phyloP scores from a whole-genome alignment of 1,140 invertebrate species.

The Achatina immaculata region DNA sequence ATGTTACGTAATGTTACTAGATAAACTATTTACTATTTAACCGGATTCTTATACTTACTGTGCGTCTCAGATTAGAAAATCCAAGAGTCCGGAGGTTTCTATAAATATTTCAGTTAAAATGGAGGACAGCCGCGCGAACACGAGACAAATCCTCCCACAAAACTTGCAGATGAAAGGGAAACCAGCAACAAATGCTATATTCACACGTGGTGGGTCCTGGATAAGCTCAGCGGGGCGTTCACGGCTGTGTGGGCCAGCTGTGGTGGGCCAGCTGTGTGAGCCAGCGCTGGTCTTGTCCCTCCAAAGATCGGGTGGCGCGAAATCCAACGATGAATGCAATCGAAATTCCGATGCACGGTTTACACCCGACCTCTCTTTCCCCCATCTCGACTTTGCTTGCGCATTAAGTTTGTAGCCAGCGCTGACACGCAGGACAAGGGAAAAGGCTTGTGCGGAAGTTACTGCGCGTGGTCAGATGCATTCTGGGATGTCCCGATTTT shows the following conservation, averaged over 20 bases:
- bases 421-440: not conserved
- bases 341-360: slow-evolving; percentile 6
- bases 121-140: not conserved
- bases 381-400: no score
- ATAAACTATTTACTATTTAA: no score
- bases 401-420: not conserved
- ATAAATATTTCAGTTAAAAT: not conserved
- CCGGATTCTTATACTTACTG: no score
- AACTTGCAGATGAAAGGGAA: slow-evolving; percentile 12
- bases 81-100: not conserved
- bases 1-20: no score
- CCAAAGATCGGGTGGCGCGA: not conserved
- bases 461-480: not conserved
- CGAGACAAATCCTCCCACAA: not conserved
- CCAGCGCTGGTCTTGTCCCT: not conserved
- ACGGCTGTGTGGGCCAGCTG: not conserved
- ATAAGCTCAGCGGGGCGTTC: not conserved
- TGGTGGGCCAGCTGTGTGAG: no score
- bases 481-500: not conserved
- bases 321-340: not conserved
- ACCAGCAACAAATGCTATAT: slow-evolving; percentile 9
- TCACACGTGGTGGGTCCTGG: not conserved
- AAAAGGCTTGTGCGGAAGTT: not conserved
- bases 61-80: not conserved
- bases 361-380: not conserved